A percentile compares a stretch with the other conserved stretches of the same genome.
Evolutionary conservation across 2,888 invertebrate genomes (phyloP).

Genomic region (Caenorhabditis angaria): DNA sequence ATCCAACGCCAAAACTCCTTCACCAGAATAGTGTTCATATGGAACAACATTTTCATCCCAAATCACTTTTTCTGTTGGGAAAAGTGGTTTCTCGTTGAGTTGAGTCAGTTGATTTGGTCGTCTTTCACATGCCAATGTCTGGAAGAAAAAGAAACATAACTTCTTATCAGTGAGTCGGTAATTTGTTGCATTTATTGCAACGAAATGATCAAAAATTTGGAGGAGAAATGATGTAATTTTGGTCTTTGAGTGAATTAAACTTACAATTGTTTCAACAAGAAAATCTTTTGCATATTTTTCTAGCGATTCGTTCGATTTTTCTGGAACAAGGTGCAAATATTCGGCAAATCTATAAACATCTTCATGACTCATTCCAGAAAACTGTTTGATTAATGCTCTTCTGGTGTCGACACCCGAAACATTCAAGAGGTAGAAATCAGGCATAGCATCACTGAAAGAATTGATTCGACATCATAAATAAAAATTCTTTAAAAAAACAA

Average conservation of each 20-base stretch:
- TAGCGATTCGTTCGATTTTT: not conserved
- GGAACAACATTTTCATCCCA: slow-evolving; percentile 99
- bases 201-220: slow-evolving; percentile 14
- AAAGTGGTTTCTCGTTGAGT: slow-evolving; percentile 95
- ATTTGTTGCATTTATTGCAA: not conserved
- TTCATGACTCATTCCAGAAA: slow-evolving; percentile 77
- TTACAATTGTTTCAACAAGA: slow-evolving; percentile 85
- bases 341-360: slow-evolving; percentile 87
- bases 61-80: slow-evolving; percentile 95
- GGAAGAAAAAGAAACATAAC: slow-evolving; percentile 4
- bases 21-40: slow-evolving; percentile 93
- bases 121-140: slow-evolving; percentile 62
- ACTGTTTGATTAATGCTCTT: slow-evolving; percentile 84
- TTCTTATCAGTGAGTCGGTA: not conserved
- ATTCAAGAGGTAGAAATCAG: slow-evolving; percentile 88
- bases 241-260: slow-evolving; percentile 55
- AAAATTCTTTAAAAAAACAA: not conserved
- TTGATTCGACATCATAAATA: not conserved
- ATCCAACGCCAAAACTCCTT: slow-evolving; percentile 87
- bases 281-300: slow-evolving; percentile 79
- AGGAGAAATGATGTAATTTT: not conserved
- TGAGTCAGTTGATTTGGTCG: slow-evolving; percentile 81
- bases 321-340: slow-evolving; percentile 86
- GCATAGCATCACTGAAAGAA: slow-evolving; percentile 74
- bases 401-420: slow-evolving; percentile 94